Evolutionary conservation across 2,113 vertebrate species (phyloP), one percentile per base, ranked within the genome.

Genomic region (Psephotus haematonotus): DNA sequence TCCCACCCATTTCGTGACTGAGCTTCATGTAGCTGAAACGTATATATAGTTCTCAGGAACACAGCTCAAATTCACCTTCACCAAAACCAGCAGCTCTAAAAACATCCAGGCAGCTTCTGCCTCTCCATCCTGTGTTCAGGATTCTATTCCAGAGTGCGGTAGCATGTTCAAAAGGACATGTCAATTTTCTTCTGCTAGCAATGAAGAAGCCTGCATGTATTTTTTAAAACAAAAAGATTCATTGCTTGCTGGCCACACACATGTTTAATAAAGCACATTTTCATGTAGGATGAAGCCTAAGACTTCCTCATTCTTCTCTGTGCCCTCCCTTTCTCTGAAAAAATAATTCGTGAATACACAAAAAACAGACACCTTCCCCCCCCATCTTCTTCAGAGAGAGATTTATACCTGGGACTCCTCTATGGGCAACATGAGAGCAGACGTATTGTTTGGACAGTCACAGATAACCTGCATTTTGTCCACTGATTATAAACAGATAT

Each of bases 341-440:
- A 85, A 39, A 27, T 75, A 68, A 76, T 28, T 64, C 31, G 55
- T 49, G 75, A 76, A 65, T n/a, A 52, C 52, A 33, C 15, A 18
- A 50, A 64, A 60, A 23, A 43, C 20, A 52, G 49, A 33, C 18
- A 46, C 52, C 17, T 14, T 4, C 43, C 16, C 43, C 14, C 13
- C 13, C 55, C 24, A 7, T 6, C 44, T 77, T 59, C 50, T 79
- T 18, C 57, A 68, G 49, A 62, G 46, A 47, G 2, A 41, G 19
- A 29, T 44, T 87, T 72, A 49, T 3, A 17, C n/a, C 29, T 17
- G 10, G 31, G 29, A 24, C 13, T 28, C 24, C 46, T 50, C 39
- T 6, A 0, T 1, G 8, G 53, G 28, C n/a, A 74, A 31, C 20
- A 7, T 0, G 2, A 55, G 19, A 69, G 53, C 49, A 44, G 82